A percentile compares a stretch with the other conserved stretches of the same genome.
These are phyloP conservation scores for Rhopilema esculentum DNA, from an alignment of 30 jellyfish, hydroid and myxozoan genomes.

Conservation along the genomic window DNA sequence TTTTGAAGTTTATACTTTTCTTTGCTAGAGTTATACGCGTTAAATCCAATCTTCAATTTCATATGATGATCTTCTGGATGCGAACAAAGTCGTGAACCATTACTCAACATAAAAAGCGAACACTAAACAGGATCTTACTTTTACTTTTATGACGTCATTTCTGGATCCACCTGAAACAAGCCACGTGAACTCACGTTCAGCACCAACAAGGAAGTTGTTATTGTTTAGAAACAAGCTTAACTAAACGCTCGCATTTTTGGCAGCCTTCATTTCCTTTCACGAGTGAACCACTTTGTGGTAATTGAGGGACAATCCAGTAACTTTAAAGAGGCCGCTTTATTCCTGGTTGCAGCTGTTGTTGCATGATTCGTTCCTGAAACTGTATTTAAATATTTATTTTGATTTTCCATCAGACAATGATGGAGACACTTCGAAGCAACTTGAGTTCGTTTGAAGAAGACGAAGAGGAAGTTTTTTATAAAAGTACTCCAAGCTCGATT, in stretches of 20 bases:
- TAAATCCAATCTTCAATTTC: too few relatives aligned
- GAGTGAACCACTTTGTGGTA: neutral
- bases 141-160: neutral
- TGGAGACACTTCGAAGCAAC: neutral
- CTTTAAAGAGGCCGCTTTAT: neutral
- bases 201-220: neutral
- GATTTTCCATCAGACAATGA: neutral
- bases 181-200: neutral
- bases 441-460: conserved; percentile 3
- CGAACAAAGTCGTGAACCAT: too few relatives aligned
- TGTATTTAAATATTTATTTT: too few relatives aligned
- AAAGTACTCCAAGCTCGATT: neutral
- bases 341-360: neutral
- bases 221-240: neutral
- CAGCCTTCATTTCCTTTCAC: neutral
- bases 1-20: too few relatives aligned
- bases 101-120: too few relatives aligned
- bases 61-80: neutral
- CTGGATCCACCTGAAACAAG: neutral
- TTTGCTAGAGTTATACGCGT: too few relatives aligned
- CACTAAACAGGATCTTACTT: neutral
- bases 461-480: conserved; percentile 26
- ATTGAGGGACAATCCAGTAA: neutral
- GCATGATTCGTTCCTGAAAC: neutral
- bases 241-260: too few relatives aligned